Conservation (phyloP, 2,888 invertebrate genomes). For the Drosophila anomelani region DNA sequence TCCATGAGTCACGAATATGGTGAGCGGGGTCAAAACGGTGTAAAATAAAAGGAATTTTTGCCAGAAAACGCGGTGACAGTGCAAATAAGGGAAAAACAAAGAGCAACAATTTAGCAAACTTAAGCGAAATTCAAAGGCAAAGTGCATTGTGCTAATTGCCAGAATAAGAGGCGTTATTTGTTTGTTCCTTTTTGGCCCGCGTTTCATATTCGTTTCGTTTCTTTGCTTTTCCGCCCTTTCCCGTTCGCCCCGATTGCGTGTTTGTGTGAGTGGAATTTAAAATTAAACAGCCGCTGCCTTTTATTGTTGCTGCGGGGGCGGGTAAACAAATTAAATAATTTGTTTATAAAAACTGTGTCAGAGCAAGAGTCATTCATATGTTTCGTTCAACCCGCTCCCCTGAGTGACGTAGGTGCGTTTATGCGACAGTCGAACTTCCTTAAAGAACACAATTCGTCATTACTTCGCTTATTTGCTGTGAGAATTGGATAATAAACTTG, state of each 20-base stretch:
- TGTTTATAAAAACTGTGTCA: constrained; percentile 71
- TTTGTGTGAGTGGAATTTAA: constrained; percentile 32
- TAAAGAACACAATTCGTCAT: not conserved
- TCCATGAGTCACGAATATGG: constrained; percentile 43
- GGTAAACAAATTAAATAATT: constrained; percentile 71
- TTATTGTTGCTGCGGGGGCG: constrained; percentile 48
- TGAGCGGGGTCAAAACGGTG: constrained; percentile 2
- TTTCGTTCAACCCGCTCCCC: constrained; percentile 25
- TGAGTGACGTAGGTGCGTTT: constrained; percentile 21
- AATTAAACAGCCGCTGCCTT: constrained; percentile 59
- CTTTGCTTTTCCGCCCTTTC: constrained; percentile 5
- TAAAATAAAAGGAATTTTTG: constrained; percentile 32
- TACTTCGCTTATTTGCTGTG: not conserved
- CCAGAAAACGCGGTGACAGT: constrained; percentile 34
- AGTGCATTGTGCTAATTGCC: constrained; percentile 35
- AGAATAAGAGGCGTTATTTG: constrained; percentile 19
- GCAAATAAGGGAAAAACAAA: constrained; percentile 12
- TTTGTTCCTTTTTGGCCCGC: constrained; percentile 28
- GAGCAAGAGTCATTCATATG: constrained; percentile 34
- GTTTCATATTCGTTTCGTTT: constrained; percentile 7
- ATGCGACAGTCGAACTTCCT: constrained; percentile 12
- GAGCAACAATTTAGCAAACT: constrained; percentile 30
- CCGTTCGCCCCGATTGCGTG: not conserved
- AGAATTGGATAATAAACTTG: not conserved
- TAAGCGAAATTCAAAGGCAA: constrained; percentile 33